phyloP scores from a whole-genome alignment of 2,113 vertebrate genomes.

The Fulica atra region DNA sequence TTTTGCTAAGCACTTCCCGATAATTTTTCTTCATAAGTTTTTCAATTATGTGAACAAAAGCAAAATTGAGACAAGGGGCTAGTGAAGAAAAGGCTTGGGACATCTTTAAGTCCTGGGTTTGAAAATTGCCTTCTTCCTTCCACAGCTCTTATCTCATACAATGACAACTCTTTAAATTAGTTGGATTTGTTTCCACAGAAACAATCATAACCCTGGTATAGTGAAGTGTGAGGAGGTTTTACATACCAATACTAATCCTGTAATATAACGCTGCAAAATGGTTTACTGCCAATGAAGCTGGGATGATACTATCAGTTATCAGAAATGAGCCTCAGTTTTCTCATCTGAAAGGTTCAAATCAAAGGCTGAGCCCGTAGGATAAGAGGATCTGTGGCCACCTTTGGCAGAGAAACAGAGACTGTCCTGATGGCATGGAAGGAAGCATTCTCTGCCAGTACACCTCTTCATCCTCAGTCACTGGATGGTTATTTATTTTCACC shows the following conservation, averaged over 20 bases:
- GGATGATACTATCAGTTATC: background rate
- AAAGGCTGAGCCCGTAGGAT: background rate
- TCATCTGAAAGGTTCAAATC: background rate
- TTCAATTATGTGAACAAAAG: background rate
- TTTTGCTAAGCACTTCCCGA: background rate
- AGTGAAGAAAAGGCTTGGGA: background rate
- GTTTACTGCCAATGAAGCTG: background rate
- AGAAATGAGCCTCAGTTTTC: background rate
- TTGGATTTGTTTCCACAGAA: background rate
- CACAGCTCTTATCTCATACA: background rate
- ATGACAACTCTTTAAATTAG: background rate
- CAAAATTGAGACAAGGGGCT: background rate
- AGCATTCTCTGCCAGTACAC: background rate
- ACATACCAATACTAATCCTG: background rate
- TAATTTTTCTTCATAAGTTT: background rate
- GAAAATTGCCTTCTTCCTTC: background rate
- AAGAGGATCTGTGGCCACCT: background rate
- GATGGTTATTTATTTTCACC: background rate
- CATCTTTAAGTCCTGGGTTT: background rate
- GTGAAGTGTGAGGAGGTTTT: background rate
- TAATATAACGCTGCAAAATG: background rate
- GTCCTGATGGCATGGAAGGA: background rate
- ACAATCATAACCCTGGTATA: background rate
- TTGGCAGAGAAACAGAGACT: background rate
- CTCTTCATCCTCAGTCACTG: background rate